Evolutionary conservation across 2,888 invertebrate genomes (phyloP), one percentile per base, ranked within the genome.

Genomic region (Stratiomys singularior): DNA sequence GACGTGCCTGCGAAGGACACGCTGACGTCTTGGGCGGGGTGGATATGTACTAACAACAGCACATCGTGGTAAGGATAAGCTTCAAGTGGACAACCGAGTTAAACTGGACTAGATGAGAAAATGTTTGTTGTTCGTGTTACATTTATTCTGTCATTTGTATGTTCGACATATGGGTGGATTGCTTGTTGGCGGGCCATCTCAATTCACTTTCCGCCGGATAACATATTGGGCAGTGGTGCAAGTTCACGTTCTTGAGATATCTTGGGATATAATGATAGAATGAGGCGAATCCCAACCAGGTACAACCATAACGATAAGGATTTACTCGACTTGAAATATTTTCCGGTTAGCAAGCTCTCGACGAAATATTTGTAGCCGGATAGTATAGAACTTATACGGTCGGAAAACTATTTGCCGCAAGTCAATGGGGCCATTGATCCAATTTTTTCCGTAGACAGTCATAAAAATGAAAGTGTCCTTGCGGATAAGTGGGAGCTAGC

Each of bases 301-400:
- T 44, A 25, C 46, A 46, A 23, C 69, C 47, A 27, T 47, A 25
- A 30, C 47, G 69, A 46, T 25, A 69, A 69, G 69, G 69, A 69
- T 69, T 69, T 47, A 46, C 69, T 46, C 44, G 11, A 69, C 47
- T 69, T 69, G 69, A 69, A 69, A 69, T 69, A 69, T 47, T 69
- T 37, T 21, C 69, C 46, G 25, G 47, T 21, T 69, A 44, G n/a
- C 47, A 25, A 30, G 47, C 37, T 3, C 69, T n/a, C 9, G 15
- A 44, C 44, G 11, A 44, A 11, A n/a, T 13, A 21, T n/a, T 67
- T 21, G 37, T 46, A 21, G 23, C 18, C 60, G 27, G 25, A 46
- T 46, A 47, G 25, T 69, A 21, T 30, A 23, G 23, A 46, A 47
- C 47, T 69, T 69, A 47, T 47, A 25, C 23, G 23, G 69, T 69